Evolutionary conservation across 2,888 invertebrate genomes (phyloP), one percentile per base, ranked within the genome.

Genomic region (Steromphala cineraria): DNA sequence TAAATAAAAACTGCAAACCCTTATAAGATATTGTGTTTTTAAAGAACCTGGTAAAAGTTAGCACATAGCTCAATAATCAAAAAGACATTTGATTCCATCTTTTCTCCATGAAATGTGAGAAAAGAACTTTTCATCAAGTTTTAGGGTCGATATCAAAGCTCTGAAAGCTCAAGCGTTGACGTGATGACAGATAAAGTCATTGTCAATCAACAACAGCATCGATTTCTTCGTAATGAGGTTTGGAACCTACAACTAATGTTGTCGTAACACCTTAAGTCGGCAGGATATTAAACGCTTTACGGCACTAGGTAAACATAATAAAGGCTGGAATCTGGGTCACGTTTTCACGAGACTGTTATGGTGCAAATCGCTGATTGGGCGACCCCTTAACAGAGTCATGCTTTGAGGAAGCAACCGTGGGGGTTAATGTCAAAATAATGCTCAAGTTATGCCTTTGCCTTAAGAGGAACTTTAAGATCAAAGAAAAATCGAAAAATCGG

Each of bases 241-340:
- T 13, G 5, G 46, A 46, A 46, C 46, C 46, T 46, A 46, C 46
- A 10, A 46, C 46, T 46, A 17, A 28, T 28, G 62, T 62, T 62
- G 62, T 62, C 62, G 62, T 28, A 62, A 62, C 62, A 62, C 62
- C 62, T 13, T 28, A 62, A 62, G 62, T 62, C 62, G 56, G 24
- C 62, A 62, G 62, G 62, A 62, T 62, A 62, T 62, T 62, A 28
- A 62, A 62, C 62, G 24, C 24, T 62, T 62, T 62, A 62, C 62
- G 62, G 62, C 62, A 62, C 62, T 62, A 28, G 28, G 62, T 62
- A 62, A 62, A 62, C 62, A 62, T 62, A 62, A 62, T 62, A 62
- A 62, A 62, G 28, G 62, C 28, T 4, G 46, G 46, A 46, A 46
- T 10, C 8, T 46, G 46, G 46, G 46, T 46, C 46, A 46, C 46